Evolutionary conservation across 1,140 invertebrate species (phyloP), one percentile per base, ranked within the genome.

Genomic region (Trichomalopsis sarcophagae): DNA sequence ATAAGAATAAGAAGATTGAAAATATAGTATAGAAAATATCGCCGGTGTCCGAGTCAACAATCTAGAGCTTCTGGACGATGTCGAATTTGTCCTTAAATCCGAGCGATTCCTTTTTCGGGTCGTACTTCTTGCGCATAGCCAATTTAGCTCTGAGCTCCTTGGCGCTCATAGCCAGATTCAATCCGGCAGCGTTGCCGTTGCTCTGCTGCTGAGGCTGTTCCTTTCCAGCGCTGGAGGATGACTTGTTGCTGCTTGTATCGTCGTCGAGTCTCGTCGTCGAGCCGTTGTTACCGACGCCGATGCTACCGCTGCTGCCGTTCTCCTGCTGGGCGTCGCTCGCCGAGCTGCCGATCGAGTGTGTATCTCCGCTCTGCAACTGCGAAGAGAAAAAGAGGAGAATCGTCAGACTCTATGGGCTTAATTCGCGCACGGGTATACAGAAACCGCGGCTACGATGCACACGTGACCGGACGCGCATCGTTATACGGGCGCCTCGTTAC

Each of bases 21-120:
- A 9, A 75, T 27, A 27, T 4, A 44, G 21, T 6, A 44, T 44
- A 21, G 74, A 40, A 62, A 62, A 55, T 55, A 55, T 55, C 50
- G 50, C 50, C 50, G 50, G 50, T 55, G 50, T 21, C 4, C 0
- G 27, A 21, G 13, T 9, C 33, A 2, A 36, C 33, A 2, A 36
- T 27, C 94, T 94, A 97, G 88, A 97, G 94, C 93, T 98, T 97
- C 92, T 98, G 97, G 86, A 98, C 96, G 90, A 98, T 98, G 90
- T 98, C 97, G 90, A 97, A 97, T 94, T 98, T 98, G 94, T 97
- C 96, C 91, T 97, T 96, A 89, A 98, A 96, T 93, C 97, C 97
- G 92, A 98, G 96, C 33, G 95, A 95, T 88, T 97, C 96, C 91
- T 97, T 97, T 91, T 98, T 98, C 4, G 97, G 97, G 90, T 98